Evolutionary conservation across 2,888 invertebrate species (phyloP).

Genomic region (Hedychridium roseum): DNA sequence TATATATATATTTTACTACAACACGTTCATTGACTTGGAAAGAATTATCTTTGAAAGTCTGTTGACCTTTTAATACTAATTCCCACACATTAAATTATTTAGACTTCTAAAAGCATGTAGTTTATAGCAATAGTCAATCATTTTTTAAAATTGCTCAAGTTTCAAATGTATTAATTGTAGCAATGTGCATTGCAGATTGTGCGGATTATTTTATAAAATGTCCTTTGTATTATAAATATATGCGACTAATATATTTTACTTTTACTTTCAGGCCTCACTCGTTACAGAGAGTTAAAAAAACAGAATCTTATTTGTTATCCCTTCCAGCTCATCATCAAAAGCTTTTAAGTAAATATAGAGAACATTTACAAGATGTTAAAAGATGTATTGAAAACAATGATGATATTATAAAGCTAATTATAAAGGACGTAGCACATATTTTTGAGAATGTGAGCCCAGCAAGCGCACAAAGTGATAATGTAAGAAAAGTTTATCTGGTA

Average conservation of each 20-base stretch:
- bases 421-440: conserved; percentile 82
- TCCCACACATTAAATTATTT: no score
- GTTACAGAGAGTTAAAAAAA: conserved; percentile 76
- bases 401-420: conserved; percentile 73
- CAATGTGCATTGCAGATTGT: no score
- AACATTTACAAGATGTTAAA: conserved; percentile 78
- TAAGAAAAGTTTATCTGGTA: conserved; percentile 48
- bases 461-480: conserved; percentile 54
- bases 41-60: no score
- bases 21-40: no score
- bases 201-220: no score
- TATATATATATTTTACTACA: no score
- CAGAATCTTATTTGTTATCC: conserved; percentile 77
- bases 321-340: conserved; percentile 80
- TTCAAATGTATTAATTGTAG: no score
- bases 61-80: no score
- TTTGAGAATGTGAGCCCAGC: conserved; percentile 77
- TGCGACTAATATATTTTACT: conserved; percentile 4
- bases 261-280: conserved; percentile 85
- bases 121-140: no score
- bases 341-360: conserved; percentile 77
- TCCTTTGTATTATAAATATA: conserved; percentile 9
- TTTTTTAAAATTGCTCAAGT: no score
- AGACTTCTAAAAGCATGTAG: no score
- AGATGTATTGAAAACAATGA: conserved; percentile 81